Evolutionary conservation across 2,797 vertebrate species (phyloP).

Genomic region (Coregonus ussuriensis): DNA sequence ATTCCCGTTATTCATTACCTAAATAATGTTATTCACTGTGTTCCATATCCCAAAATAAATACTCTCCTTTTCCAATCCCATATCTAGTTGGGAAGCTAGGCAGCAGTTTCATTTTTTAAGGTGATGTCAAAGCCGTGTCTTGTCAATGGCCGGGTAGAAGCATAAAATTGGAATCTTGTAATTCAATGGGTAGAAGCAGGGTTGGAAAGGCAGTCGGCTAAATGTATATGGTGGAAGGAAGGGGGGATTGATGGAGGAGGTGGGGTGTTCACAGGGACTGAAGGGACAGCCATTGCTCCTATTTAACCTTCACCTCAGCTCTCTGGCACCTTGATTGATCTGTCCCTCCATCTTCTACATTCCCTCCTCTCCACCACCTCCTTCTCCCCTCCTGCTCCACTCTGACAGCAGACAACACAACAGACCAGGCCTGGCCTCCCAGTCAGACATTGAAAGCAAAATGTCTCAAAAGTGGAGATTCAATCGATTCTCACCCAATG

Average conservation of each 20-base stretch:
- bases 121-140: background rate
- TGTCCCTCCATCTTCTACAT: constrained; percentile 34
- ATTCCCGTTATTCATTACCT: constrained; percentile 35
- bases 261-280: constrained; percentile 24
- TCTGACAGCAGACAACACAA: constrained; percentile 30
- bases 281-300: constrained; percentile 20
- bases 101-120: background rate
- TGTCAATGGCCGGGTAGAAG: background rate
- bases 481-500: constrained; percentile 45
- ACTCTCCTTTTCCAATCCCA: background rate
- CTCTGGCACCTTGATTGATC: constrained; percentile 48
- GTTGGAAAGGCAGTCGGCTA: background rate
- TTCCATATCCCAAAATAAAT: constrained; percentile 37
- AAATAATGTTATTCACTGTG: constrained; percentile 35
- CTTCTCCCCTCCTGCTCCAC: background rate
- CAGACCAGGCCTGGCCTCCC: constrained; percentile 20
- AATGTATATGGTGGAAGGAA: background rate
- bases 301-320: constrained; percentile 31
- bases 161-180: background rate
- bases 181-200: background rate
- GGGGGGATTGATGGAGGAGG: constrained; percentile 41
- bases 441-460: constrained; percentile 45
- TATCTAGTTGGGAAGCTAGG: background rate
- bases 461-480: constrained; percentile 38
- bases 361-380: background rate